These are phyloP conservation scores for Clarias pachynema DNA, from an alignment of 2,797 vertebrate genomes.

Conservation along the genomic window DNA sequence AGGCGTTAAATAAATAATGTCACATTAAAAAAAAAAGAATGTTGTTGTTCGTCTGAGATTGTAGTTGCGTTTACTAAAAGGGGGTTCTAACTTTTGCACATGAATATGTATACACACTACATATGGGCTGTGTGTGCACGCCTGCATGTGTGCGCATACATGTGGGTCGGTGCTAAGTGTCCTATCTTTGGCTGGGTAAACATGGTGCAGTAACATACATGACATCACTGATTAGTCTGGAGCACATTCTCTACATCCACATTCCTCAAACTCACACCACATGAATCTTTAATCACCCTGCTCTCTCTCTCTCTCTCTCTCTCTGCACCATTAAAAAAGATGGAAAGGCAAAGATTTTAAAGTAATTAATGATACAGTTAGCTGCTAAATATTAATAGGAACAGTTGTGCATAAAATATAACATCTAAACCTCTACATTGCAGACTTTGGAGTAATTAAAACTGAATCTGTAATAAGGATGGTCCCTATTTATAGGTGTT, in stretches of 20 bases:
- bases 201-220: conserved; percentile 77
- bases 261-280: conserved; percentile 90
- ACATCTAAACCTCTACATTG: conserved; percentile 91
- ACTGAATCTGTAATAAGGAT: conserved; percentile 85
- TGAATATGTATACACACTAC: too few species aligned
- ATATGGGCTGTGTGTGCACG: not conserved
- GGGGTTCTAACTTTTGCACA: too few species aligned
- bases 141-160: conserved; percentile 1
- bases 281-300: conserved; percentile 90
- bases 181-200: conserved; percentile 74
- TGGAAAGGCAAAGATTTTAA: conserved; percentile 89
- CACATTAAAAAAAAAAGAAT: too few species aligned
- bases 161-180: conserved; percentile 20
- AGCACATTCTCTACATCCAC: conserved; percentile 80
- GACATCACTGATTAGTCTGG: conserved; percentile 79
- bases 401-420: conserved; percentile 95
- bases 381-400: conserved; percentile 98
- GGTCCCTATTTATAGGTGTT: conserved; percentile 83
- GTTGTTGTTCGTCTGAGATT: too few species aligned
- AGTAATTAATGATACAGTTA: conserved; percentile 98
- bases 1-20: too few species aligned
- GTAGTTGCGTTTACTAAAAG: too few species aligned
- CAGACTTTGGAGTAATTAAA: conserved; percentile 92
- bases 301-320: conserved; percentile 63
- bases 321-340: conserved; percentile 88